Percentiles rank a stretch among this genome's conserved stretches.
Conservation (phyloP, 2,113 vertebrate species). For the Festucalex cinctus region DNA sequence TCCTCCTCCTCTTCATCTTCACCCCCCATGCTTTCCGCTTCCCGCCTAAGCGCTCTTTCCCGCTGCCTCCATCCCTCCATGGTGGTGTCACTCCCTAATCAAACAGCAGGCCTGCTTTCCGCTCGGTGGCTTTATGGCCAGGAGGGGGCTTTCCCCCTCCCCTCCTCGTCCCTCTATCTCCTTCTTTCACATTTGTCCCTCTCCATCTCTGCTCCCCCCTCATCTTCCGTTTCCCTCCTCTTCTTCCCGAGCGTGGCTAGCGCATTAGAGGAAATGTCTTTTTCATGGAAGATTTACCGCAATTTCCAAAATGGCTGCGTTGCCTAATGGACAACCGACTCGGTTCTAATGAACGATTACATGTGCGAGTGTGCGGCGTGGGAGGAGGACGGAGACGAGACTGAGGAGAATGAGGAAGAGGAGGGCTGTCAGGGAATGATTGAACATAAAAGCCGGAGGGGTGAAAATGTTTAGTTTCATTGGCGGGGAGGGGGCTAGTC, state of each 20-base stretch:
- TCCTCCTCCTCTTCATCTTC: slow-evolving; percentile 10
- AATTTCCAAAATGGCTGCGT: slow-evolving; percentile 83
- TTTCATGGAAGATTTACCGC: slow-evolving; percentile 90
- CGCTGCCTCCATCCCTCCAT: slow-evolving; percentile 36
- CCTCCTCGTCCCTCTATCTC: slow-evolving; percentile 20
- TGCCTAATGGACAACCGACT: slow-evolving; percentile 84
- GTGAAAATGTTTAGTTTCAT: slow-evolving; percentile 63
- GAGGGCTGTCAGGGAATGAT: slow-evolving; percentile 46
- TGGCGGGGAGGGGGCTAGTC: slow-evolving; percentile 55
- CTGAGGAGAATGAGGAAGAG: slow-evolving; percentile 34
- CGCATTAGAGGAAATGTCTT: slow-evolving; percentile 91
- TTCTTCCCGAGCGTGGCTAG: slow-evolving; percentile 76
- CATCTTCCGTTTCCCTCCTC: slow-evolving; percentile 15
- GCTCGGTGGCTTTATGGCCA: slow-evolving; percentile 81
- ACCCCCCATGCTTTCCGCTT: slow-evolving; percentile 29
- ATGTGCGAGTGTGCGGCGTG: slow-evolving; percentile 33
- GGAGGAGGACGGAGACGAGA: not conserved
- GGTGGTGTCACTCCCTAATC: slow-evolving; percentile 79
- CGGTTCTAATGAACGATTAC: slow-evolving; percentile 74
- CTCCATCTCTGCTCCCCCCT: slow-evolving; percentile 1
- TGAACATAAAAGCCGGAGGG: slow-evolving; percentile 49
- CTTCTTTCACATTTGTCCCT: slow-evolving; percentile 30
- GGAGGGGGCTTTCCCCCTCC: slow-evolving; percentile 54
- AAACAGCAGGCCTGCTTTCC: slow-evolving; percentile 85
- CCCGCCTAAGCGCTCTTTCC: slow-evolving; percentile 39